Conservation (phyloP, 2,113 vertebrate genomes). For the Tetrao urogallus region DNA sequence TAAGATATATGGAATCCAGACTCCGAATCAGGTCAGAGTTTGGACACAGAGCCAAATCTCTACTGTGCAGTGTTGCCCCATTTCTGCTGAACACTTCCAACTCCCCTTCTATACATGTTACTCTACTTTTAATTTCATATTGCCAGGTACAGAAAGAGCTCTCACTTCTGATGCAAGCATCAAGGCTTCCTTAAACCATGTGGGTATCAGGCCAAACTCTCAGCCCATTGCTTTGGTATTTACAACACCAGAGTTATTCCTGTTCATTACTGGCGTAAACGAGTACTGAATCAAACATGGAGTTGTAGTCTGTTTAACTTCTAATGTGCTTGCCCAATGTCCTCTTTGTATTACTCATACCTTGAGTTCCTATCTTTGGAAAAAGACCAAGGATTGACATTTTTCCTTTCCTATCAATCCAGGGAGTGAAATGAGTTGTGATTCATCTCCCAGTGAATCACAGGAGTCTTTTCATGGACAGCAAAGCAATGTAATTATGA, state of each 20-base stretch:
- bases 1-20: not conserved
- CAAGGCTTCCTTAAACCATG: not conserved
- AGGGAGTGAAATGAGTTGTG: not conserved
- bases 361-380: not conserved
- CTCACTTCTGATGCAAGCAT: not conserved
- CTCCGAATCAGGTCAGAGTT: not conserved
- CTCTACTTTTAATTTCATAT: not conserved
- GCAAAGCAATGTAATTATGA: too few species aligned
- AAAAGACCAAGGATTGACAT: not conserved
- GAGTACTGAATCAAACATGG: not conserved
- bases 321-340: not conserved
- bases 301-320: not conserved
- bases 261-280: not conserved
- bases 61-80: not conserved
- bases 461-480: not conserved
- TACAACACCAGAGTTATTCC: not conserved
- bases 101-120: not conserved
- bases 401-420: not conserved
- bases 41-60: not conserved
- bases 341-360: not conserved
- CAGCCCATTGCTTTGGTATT: not conserved
- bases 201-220: not conserved
- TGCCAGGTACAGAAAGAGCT: not conserved
- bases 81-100: not conserved
- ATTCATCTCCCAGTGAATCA: not conserved